These are phyloP conservation scores for Drosophila limbata DNA, from an alignment of 2,888 invertebrate species.

Conservation along the genomic window DNA sequence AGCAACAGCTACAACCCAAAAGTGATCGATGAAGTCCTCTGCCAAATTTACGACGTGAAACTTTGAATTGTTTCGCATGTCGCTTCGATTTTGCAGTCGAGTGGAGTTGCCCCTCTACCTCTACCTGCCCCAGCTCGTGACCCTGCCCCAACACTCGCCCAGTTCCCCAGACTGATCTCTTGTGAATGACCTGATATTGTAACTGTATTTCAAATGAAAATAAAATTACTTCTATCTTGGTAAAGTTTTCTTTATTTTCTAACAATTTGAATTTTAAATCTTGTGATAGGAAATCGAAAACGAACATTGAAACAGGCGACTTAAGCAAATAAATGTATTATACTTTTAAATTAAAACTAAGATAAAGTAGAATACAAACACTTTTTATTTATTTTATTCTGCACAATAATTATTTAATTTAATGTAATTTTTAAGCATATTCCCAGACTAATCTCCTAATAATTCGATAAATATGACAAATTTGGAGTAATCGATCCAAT, in stretches of 20 bases:
- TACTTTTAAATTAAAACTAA: background rate
- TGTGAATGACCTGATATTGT: background rate
- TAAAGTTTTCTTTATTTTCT: background rate
- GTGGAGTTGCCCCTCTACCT: conserved; percentile 20
- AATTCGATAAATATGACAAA: too few species aligned
- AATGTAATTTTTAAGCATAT: too few species aligned
- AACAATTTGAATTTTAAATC: background rate
- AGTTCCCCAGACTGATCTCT: conserved; percentile 2
- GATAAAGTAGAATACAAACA: too few species aligned
- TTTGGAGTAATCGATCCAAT: too few species aligned
- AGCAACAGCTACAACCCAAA: conserved; percentile 52
- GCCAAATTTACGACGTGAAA: conserved; percentile 85
- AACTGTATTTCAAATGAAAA: conserved; percentile 15
- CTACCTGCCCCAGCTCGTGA: background rate
- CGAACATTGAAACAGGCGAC: too few species aligned
- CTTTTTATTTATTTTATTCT: too few species aligned
- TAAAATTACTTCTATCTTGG: background rate
- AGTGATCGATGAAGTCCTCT: conserved; percentile 85
- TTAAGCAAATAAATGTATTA: background rate
- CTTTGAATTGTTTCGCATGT: conserved; percentile 83
- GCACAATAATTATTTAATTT: too few species aligned
- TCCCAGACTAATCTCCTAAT: too few species aligned
- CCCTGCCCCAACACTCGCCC: background rate
- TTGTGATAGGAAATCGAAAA: background rate
- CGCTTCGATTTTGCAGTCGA: conserved; percentile 76